Percentiles rank a stretch among this genome's conserved stretches.
phyloP scores from a whole-genome alignment of 1,140 invertebrate genomes.

The Drosophila azteca region DNA sequence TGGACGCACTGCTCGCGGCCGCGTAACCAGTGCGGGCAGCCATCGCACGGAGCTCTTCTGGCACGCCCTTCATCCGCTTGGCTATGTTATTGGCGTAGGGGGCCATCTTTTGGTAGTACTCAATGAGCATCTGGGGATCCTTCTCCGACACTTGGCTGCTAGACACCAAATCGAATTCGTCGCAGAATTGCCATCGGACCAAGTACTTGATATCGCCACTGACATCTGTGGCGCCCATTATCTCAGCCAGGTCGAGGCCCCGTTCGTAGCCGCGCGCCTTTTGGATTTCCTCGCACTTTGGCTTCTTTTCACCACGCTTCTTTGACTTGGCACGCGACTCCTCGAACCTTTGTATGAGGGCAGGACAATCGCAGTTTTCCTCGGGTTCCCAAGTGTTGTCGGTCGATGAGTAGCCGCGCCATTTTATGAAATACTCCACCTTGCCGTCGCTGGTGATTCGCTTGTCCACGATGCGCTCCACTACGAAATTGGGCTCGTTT shows the following conservation, averaged over 20 bases:
- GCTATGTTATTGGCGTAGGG: constrained; percentile 64
- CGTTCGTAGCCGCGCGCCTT: constrained; percentile 89
- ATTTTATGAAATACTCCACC: constrained; percentile 83
- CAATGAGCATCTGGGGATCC: constrained; percentile 73
- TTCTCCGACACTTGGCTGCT: constrained; percentile 63
- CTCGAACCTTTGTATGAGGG: constrained; percentile 95
- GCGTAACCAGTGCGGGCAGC: constrained; percentile 52
- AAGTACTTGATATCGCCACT: constrained; percentile 75
- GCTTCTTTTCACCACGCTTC: constrained; percentile 84
- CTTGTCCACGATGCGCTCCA: constrained; percentile 84
- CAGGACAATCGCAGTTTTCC: constrained; percentile 96
- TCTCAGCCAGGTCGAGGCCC: constrained; percentile 95
- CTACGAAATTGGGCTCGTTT: constrained; percentile 79
- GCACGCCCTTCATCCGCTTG: constrained; percentile 67
- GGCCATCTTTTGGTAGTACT: constrained; percentile 77
- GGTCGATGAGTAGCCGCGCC: constrained; percentile 84
- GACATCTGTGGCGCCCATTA: constrained; percentile 90
- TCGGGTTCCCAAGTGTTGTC: constrained; percentile 95
- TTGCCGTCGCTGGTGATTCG: constrained; percentile 82
- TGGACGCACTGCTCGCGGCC: constrained; percentile 11
- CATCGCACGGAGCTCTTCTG: constrained; percentile 56
- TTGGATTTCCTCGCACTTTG: constrained; percentile 78
- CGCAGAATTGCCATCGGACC: constrained; percentile 75
- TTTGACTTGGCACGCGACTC: constrained; percentile 89
- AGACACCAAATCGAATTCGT: constrained; percentile 76